Conservation (phyloP, 2,888 invertebrate species). For the Xylota sylvarum region DNA sequence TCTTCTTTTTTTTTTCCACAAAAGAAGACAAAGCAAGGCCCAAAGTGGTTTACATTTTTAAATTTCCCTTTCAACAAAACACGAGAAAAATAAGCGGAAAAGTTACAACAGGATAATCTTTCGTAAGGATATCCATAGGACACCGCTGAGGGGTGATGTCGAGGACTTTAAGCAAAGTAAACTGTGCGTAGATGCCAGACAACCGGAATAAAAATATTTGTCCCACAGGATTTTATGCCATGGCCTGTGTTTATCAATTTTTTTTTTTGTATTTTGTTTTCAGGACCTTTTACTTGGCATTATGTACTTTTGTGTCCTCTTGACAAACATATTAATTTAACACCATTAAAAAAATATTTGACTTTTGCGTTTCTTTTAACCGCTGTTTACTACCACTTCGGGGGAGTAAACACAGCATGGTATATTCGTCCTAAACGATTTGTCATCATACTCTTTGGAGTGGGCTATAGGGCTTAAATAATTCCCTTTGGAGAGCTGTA, state of each 20-base stretch:
- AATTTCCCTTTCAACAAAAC: conserved; percentile 69
- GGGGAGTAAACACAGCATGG: conserved; percentile 37
- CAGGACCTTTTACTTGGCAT: conserved; percentile 27
- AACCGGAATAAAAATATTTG: conserved; percentile 64
- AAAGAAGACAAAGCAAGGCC: conserved; percentile 49
- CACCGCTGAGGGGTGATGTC: conserved; percentile 38
- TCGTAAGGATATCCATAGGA: conserved; percentile 62
- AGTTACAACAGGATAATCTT: conserved; percentile 75
- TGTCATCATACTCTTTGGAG: conserved; percentile 36
- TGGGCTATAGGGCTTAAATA: background rate
- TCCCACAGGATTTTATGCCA: conserved; percentile 42
- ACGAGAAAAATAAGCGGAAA: conserved; percentile 62
- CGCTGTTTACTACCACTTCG: conserved; percentile 54
- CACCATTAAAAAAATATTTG: conserved; percentile 68
- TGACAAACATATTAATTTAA: conserved; percentile 67
- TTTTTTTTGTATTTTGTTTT: conserved; percentile 1
- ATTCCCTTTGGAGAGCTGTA: conserved; percentile 26
- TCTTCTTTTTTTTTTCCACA: conserved; percentile 12
- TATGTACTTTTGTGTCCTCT: conserved; percentile 52
- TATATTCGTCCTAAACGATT: conserved; percentile 48
- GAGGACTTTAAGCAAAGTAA: conserved; percentile 53
- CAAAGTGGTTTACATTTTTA: conserved; percentile 77
- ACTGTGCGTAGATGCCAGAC: conserved; percentile 75
- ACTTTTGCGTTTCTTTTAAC: conserved; percentile 68
- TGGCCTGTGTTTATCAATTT: conserved; percentile 34